Evolutionary conservation across 2,113 vertebrate genomes (phyloP), one percentile per base, ranked within the genome.

Genomic region (Ptilonorhynchus violaceus): DNA sequence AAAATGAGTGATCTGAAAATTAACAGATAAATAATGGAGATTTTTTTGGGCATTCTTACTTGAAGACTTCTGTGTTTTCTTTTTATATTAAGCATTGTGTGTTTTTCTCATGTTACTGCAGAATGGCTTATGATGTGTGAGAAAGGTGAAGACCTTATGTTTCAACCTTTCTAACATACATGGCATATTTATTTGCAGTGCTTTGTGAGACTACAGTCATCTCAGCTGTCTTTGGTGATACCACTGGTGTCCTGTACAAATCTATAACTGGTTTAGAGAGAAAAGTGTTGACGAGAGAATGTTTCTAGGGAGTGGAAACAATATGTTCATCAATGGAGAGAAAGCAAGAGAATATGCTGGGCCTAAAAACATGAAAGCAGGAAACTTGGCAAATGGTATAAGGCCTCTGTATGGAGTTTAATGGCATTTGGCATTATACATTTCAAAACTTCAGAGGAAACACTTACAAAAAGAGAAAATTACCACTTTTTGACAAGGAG

Each of bases 401-500:
- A 68, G 39, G 25, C 11, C 6, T 94, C 33, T 4, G 1, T 62
- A 27, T 42, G 47, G 93, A 80, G 53, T 69, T 91, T 78, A 90
- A 39, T 41, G 60, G 37, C 63, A 66, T 88, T 92, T 87, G 59
- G n/a, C 70, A 62, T 25, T 50, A 22, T 25, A 23, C 25, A 60
- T 93, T 97, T 74, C 70, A 73, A 77, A 94, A 88, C 46, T 89
- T 82, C 73, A 83, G 60, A 85, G 3, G 41, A 73, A 89, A 92
- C 66, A 78, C 84, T 68, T 69, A 42, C 42, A 86, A 80, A 94
- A 90, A 80, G n/a, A 94, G 85, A 96, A 91, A 92, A 93, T 89
- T 94, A 91, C 59, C 73, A 64, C 62, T 97, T 87, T 96, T 91
- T 96, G 95, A 89, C 96, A 92, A 64, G 72, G 78, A 77, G 82